Conservation (phyloP, 2,888 invertebrate genomes). For the Luperina nickerlii region DNA sequence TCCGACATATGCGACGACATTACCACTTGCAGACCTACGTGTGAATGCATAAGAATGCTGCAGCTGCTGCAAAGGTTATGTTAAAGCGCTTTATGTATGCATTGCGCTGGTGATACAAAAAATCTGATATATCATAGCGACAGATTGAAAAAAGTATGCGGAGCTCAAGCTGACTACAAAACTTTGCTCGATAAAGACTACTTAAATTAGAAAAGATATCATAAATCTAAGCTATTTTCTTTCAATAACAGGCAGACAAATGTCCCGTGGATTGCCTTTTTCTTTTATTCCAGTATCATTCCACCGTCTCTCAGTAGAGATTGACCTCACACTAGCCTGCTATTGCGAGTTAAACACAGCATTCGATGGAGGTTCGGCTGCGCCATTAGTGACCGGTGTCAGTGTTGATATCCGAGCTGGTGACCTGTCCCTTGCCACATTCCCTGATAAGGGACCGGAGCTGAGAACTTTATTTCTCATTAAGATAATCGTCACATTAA, state of each 20-base stretch:
- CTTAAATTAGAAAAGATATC: not conserved
- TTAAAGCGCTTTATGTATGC: constrained; percentile 37
- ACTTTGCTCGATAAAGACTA: not conserved
- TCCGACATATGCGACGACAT: constrained; percentile 61
- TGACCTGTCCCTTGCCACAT: too few relatives aligned
- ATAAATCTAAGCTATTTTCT: not conserved
- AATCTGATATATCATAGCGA: not conserved
- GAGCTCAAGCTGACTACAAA: not conserved
- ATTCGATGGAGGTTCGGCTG: too few relatives aligned
- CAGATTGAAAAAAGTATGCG: constrained; percentile 1
- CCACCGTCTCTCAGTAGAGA: too few relatives aligned
- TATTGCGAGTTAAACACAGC: too few relatives aligned
- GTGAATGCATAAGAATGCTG: constrained; percentile 48
- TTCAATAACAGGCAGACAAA: not conserved
- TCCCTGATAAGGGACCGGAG: too few relatives aligned
- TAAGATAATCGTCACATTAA: too few relatives aligned
- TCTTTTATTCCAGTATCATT: too few relatives aligned
- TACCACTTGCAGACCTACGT: constrained; percentile 47
- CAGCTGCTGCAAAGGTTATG: constrained; percentile 35
- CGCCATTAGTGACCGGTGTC: too few relatives aligned
- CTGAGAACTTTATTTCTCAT: too few relatives aligned
- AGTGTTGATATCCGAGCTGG: too few relatives aligned
- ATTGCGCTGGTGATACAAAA: constrained; percentile 18
- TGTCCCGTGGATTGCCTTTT: not conserved
- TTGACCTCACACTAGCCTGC: too few relatives aligned